phyloP scores from a whole-genome alignment of 1,140 invertebrate genomes.

The Drosophila funebris region DNA sequence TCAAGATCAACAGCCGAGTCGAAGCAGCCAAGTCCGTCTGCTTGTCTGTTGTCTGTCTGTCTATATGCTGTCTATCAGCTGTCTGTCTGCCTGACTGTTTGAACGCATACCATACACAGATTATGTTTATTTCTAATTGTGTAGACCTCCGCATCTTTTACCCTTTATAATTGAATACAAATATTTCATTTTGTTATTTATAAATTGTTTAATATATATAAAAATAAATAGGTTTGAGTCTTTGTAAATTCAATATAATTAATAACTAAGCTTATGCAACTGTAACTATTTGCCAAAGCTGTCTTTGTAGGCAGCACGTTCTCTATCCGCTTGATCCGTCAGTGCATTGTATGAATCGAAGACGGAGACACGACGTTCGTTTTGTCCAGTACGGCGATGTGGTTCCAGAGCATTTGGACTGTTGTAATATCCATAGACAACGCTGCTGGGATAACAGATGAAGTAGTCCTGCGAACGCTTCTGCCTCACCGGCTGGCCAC shows the following conservation, averaged over 20 bases:
- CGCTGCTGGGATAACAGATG: constrained; percentile 71
- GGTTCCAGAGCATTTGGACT: background rate
- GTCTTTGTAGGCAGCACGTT: constrained; percentile 58
- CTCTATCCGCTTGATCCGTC: constrained; percentile 52
- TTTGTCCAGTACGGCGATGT: constrained; percentile 44
- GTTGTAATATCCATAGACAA: constrained; percentile 45
- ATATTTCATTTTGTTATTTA: too few relatives aligned
- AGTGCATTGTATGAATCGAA: constrained; percentile 45
- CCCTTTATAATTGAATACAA: too few relatives aligned
- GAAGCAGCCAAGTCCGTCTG: too few relatives aligned
- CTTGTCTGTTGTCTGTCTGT: too few relatives aligned
- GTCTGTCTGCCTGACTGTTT: too few relatives aligned
- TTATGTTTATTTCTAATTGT: too few relatives aligned
- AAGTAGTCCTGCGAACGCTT: constrained; percentile 60
- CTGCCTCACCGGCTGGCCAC: constrained; percentile 51
- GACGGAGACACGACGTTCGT: background rate
- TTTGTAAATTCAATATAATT: background rate
- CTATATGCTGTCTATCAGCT: too few relatives aligned
- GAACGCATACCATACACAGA: too few relatives aligned
- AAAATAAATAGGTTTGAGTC: background rate
- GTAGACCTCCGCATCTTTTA: too few relatives aligned
- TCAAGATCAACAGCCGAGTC: too few relatives aligned
- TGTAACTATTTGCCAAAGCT: constrained; percentile 52
- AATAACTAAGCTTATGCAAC: background rate
- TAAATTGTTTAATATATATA: too few relatives aligned